Base-by-base conservation (phyloP, 23 tunicate species). In the Aplidium turbinatum region DNA sequence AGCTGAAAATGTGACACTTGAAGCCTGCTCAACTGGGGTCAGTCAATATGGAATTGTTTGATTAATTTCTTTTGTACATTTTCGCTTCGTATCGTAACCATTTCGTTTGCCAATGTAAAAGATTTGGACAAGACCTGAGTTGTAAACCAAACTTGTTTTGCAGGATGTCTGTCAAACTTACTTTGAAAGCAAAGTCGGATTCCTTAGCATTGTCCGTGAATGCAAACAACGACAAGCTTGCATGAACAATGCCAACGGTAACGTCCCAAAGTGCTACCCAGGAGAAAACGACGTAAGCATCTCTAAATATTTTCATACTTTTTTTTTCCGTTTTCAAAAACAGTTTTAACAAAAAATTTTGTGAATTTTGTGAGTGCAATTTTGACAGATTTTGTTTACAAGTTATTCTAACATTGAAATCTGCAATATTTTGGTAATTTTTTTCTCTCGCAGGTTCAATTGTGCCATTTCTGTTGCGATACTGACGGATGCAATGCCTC, bases 141-240 rank as follows among this genome's bases (percentile, higher is more conserved):
- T 42, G 48, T 42, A 42, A 9, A 9, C 48, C 16, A 9, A 11
- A 20, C 23, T n/a, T 55, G 26, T 9, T 25, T 19, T 61, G 28
- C 77, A 50, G 62, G 77, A 63, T 34, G 63, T 52, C n/a, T 77
- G 82, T 46, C 82, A 77, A 31, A 77, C 82, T 60, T 62, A 77
- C 29, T 23, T 77, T 46, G 82, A 77, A 38, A 2, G 7, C 67
- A 11, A n/a, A 27, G 36, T 5, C 6, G 67, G 36, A 7, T 60
- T 27, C 72, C 2, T 0, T 1, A 29, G 18, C 20, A 46, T 77
- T 3, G 82, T 32, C 13, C 69, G 60, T 19, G 32, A 28, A 27
- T 77, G 82, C 72, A 62, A 46, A 3, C 82, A 77, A 30, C 20
- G 32, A 1, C 4, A 45, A 31, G 72, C 82, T 26, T 77, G 82